Evolutionary conservation across 2,113 vertebrate species (phyloP).

Genomic region (Galeopterus variegatus): DNA sequence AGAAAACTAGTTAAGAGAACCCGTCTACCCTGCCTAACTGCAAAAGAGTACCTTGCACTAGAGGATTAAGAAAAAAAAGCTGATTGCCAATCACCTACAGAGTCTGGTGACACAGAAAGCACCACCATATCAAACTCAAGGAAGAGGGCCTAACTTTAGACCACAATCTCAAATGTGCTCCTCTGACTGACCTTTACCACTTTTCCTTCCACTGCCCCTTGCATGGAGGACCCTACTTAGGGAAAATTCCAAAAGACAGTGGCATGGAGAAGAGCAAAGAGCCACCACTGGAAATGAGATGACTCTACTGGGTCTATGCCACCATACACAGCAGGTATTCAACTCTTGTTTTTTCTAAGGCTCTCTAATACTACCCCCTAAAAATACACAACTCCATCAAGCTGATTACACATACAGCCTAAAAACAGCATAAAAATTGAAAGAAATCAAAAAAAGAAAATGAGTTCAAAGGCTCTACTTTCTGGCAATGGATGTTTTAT

Average conservation of each 20-base stretch:
- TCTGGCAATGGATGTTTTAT: neutral
- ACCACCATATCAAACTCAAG: neutral
- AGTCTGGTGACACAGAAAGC: neutral
- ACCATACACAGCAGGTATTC: neutral
- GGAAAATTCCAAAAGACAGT: neutral
- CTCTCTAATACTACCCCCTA: neutral
- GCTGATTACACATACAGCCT: neutral
- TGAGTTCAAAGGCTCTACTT: slow-evolving; percentile 44
- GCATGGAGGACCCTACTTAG: neutral
- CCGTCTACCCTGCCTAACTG: neutral
- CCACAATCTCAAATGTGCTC: neutral
- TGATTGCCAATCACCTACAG: neutral
- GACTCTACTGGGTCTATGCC: neutral
- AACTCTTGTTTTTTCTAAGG: neutral
- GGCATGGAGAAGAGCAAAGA: neutral
- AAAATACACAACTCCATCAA: slow-evolving; percentile 28
- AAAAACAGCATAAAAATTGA: neutral
- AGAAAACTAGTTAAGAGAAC: neutral
- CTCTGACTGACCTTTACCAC: neutral
- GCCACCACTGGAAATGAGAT: neutral
- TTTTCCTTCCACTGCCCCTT: neutral
- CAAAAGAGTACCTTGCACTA: neutral
- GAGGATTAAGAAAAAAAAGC: neutral
- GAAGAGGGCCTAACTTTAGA: neutral
- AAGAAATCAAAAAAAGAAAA: neutral